Evolutionary conservation across 2,113 vertebrate genomes (phyloP), one percentile per base, ranked within the genome.

Genomic region (Dicentrarchus labrax): DNA sequence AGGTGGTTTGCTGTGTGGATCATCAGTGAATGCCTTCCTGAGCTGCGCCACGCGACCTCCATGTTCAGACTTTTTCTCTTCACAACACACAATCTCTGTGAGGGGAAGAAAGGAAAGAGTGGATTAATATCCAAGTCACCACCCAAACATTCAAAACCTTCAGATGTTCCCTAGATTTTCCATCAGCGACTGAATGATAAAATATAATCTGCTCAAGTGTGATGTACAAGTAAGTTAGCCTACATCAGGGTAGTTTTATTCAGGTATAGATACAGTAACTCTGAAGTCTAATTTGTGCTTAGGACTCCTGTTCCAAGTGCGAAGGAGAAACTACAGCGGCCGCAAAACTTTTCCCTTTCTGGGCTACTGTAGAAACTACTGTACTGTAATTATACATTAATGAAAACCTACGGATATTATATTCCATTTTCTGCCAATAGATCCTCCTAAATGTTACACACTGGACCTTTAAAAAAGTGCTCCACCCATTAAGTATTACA

Each of bases 41-140:
- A 93, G 93, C 88, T 92, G 82, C 0, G 91, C 92, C 48, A 94
- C 92, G 0, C 65, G 89, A 39, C 93, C 85, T 24, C 72, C 73
- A 16, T 53, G 21, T 10, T 59, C 62, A 0, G 85, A 66, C 21
- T 54, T 61, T 9, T 77, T 73, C 38, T 83, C 79, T 50, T 54
- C 65, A 51, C n/a, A 3, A 5, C 16, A 10, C 5, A 2, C 1
- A 0, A 13, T 64, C 12, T 73, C 90, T 92, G 83, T 48, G 69
- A n/a, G 21, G 17, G 17, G 41, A 43, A 75, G 64, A 50, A 39
- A 13, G 38, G 6, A n/a, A 22, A 24, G 6, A 50, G 48, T 65
- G 17, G 65, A 43, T 51, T 8, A 13, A 22, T 30, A 47, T 36
- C 9, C 53, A 56, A 13, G 24, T 59, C 57, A 59, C 57, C 57